These are phyloP conservation scores for Bombus superbus DNA, from an alignment of 1,140 invertebrate species.

Conservation along the genomic window DNA sequence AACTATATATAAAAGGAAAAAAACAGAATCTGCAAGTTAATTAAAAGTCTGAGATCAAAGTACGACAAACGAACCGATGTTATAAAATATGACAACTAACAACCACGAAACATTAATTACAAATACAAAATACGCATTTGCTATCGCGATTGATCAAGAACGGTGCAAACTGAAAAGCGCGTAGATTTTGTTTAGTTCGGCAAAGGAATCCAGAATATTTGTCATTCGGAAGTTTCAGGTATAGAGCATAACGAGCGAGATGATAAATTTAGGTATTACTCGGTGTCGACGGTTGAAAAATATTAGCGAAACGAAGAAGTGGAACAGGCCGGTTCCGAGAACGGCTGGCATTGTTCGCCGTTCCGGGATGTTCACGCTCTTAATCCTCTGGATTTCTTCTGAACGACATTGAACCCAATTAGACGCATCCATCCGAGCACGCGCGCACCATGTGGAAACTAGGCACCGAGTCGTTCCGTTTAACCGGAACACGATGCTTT, in stretches of 20 bases:
- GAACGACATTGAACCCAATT: slow-evolving; percentile 50
- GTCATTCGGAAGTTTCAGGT: background rate
- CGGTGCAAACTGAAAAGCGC: too few relatives aligned
- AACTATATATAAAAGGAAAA: too few relatives aligned
- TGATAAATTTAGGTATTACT: background rate
- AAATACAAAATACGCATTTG: background rate
- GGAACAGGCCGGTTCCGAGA: background rate
- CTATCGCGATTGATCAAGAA: too few relatives aligned
- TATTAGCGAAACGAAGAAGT: background rate
- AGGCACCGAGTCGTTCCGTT: background rate
- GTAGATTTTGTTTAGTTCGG: too few relatives aligned
- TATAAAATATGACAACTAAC: too few relatives aligned
- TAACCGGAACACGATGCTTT: slow-evolving; percentile 13
- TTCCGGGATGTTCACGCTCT: too few relatives aligned
- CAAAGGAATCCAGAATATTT: too few relatives aligned
- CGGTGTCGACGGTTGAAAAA: background rate
- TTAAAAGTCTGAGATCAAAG: background rate
- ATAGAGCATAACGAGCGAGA: too few relatives aligned
- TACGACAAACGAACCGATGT: background rate
- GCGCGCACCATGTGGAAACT: slow-evolving; percentile 12
- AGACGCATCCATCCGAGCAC: slow-evolving; percentile 20
- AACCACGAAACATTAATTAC: background rate
- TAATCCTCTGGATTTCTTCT: slow-evolving; percentile 21
- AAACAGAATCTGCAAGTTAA: background rate
- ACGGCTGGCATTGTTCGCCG: background rate